Conservation (phyloP, 2,888 invertebrate species). For the Esperia sulphurella region DNA sequence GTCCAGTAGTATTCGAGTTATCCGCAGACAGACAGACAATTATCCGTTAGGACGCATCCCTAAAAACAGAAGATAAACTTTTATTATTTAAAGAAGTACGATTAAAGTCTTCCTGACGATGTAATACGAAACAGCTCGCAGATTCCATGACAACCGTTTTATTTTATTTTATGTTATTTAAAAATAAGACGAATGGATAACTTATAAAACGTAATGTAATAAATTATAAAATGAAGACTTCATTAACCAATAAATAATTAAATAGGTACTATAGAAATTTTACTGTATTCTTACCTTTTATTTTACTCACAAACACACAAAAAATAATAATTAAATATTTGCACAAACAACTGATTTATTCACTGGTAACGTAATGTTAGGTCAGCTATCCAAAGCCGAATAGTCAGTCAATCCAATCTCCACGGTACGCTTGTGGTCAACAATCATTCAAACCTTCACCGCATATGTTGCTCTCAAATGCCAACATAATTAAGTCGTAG, state of each 20-base stretch:
- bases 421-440: conserved; percentile 14
- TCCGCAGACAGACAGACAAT: too few relatives aligned
- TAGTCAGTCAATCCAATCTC: conserved; percentile 19
- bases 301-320: not conserved
- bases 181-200: too few relatives aligned
- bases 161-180: too few relatives aligned
- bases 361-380: conserved; percentile 28
- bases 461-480: conserved; percentile 1
- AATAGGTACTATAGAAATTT: not conserved
- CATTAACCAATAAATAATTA: too few relatives aligned
- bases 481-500: not conserved
- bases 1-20: too few relatives aligned
- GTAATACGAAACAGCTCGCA: not conserved
- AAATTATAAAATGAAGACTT: too few relatives aligned
- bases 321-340: not conserved
- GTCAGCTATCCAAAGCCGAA: conserved; percentile 38
- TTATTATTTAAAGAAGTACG: too few relatives aligned
- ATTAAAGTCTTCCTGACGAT: too few relatives aligned
- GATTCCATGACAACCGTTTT: too few relatives aligned
- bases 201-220: too few relatives aligned
- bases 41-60: too few relatives aligned
- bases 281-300: not conserved
- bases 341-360: not conserved
- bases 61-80: too few relatives aligned
- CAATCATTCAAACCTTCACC: conserved; percentile 24